Percentiles rank a stretch among this genome's conserved stretches.
Conservation (phyloP, 35 echinoderm and acorn worm species). For the Eucidaris tribuloides region DNA sequence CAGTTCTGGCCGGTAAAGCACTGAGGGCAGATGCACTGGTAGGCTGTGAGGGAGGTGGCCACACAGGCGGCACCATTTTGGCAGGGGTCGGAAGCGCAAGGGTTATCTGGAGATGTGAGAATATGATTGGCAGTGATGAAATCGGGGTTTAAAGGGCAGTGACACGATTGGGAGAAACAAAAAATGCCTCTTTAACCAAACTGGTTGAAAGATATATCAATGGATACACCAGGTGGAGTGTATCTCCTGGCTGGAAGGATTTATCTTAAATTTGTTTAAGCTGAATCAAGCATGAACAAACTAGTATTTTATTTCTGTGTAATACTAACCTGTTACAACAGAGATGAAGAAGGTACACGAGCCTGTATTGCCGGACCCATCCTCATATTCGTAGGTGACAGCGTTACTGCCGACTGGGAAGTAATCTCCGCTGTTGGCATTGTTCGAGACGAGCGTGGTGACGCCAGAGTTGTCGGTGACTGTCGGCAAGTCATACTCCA, state of each 20-base stretch:
- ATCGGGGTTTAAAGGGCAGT: no score
- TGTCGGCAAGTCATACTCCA: conserved; percentile 35
- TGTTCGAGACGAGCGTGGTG: neutral
- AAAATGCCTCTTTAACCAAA: no score
- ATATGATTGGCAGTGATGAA: neutral
- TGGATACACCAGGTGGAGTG: no score
- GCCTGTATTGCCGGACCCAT: conserved; percentile 8
- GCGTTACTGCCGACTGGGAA: conserved; percentile 33
- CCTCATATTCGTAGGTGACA: conserved; percentile 22
- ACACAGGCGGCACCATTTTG: conserved; percentile 74
- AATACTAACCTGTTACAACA: conserved; percentile 15
- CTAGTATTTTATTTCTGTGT: no score
- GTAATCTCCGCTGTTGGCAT: conserved; percentile 13
- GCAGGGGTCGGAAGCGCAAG: conserved; percentile 62
- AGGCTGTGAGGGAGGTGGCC: conserved; percentile 19
- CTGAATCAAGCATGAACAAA: no score
- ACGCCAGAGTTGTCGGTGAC: conserved; percentile 53
- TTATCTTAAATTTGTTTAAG: no score
- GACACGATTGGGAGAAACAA: no score
- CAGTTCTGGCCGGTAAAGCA: conserved; percentile 65
- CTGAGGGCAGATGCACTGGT: conserved; percentile 62
- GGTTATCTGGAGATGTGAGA: conserved; percentile 47
- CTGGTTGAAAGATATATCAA: no score
- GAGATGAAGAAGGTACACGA: conserved; percentile 40
- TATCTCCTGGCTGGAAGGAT: no score